Percentiles rank a stretch among this genome's conserved stretches.
Evolutionary conservation across 2,888 invertebrate genomes (phyloP).

Genomic region (Sarcophaga rosellei): DNA sequence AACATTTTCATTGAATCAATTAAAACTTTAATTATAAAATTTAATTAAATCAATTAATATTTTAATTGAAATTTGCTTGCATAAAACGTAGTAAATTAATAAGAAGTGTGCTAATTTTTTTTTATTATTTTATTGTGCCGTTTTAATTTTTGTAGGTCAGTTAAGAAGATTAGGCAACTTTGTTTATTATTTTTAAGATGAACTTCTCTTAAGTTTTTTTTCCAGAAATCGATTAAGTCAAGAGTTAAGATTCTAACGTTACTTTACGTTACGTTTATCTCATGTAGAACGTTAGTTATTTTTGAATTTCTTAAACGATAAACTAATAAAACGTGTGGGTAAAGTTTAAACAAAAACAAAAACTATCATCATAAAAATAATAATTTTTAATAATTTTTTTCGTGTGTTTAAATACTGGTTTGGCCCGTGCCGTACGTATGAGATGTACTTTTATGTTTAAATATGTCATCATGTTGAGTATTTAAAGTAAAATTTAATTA

Average conservation of each 20-base stretch:
- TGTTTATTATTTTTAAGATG: no score
- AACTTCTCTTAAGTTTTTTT: background rate
- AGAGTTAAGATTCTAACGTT: no score
- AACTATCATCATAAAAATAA: slow-evolving; percentile 3
- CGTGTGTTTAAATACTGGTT: background rate
- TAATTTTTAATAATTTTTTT: slow-evolving; percentile 9
- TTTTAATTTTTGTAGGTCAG: no score
- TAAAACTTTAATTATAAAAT: background rate
- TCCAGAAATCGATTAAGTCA: background rate
- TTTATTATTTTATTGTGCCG: no score
- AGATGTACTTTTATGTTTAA: slow-evolving; percentile 35
- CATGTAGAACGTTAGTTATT: background rate
- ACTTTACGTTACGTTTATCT: no score
- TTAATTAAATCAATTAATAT: background rate
- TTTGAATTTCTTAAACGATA: background rate
- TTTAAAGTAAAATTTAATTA: slow-evolving; percentile 65
- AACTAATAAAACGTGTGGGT: slow-evolving; percentile 6
- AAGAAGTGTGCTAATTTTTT: no score
- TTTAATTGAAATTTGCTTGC: no score
- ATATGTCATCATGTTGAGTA: slow-evolving; percentile 59
- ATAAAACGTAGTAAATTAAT: no score
- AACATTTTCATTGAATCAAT: background rate
- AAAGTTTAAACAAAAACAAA: background rate
- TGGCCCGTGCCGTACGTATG: slow-evolving; percentile 62
- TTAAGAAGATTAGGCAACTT: no score